Base-by-base conservation (phyloP, 2,113 vertebrate genomes). In the Syrmaticus mikado region DNA sequence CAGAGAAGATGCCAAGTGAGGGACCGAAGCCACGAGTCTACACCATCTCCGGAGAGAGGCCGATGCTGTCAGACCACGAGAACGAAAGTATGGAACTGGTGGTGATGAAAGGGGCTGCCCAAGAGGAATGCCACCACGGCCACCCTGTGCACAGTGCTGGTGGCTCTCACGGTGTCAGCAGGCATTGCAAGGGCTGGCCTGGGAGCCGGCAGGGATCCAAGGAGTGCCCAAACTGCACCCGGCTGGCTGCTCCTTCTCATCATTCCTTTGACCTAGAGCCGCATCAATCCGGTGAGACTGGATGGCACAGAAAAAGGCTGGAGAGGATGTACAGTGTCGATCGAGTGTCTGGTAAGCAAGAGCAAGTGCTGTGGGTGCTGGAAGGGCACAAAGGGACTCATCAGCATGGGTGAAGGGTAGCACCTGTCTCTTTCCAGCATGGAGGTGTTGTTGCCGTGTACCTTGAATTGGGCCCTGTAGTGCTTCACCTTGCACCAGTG, bases 291-390 rank as follows among this genome's bases (percentile, higher is more conserved):
- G 88, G 96, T 0, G 98, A 98, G 70, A 80, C 95, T 2, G 96
- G 97, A 11, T 98, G 98, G 91, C 98, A 97, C 38, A 98, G 98
- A 80, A 99, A 99, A 85, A 99, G 99, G 95, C 98, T 99, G 95
- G 99, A 99, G 98, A 98, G 99, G 97, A 99, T 99, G 98, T 98
- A 98, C 92, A 99, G 99, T 7, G 98, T 99, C 0, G 99, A 99
- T 77, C 97, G 98, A 16, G 97, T 98, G 86, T 97, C 98, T 94
- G 99, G 99, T 97, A 87, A 98, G 91, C 97, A 34, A 30, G 24
- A 30, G 53, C 53, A 48, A 10, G 11, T 15, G 28, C 21, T 25
- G 57, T 25, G 57, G 24, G 18, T 16, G 48, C 57, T n/a, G 73
- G 45, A 67, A 34, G 70, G 60, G 21, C 36, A 12, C 3, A 15